Evolutionary conservation across 35 echinoderm and acorn worm genomes (phyloP).

Genomic region (Lytechinus variegatus): DNA sequence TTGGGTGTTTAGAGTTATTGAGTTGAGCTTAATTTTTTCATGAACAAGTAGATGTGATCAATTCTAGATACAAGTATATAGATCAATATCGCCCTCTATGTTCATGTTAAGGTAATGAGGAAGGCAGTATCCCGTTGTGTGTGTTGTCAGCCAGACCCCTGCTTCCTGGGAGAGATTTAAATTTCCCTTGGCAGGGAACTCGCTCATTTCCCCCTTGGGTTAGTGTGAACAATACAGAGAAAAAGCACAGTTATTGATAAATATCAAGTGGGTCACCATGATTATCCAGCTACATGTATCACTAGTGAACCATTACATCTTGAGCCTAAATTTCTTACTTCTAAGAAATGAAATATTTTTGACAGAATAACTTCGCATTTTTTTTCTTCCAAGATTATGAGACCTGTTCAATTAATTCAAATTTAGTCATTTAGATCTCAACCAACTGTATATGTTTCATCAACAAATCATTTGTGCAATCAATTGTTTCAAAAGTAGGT

Average conservation of each 20-base stretch:
- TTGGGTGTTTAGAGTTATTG: too few relatives aligned
- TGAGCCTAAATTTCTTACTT: too few relatives aligned
- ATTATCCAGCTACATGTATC: neutral
- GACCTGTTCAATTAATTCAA: too few relatives aligned
- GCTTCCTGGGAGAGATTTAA: conserved; percentile 14
- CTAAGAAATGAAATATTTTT: too few relatives aligned
- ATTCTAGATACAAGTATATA: neutral
- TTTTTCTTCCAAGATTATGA: too few relatives aligned
- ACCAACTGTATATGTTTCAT: too few relatives aligned
- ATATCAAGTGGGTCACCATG: conserved; percentile 1
- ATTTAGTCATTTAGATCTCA: too few relatives aligned
- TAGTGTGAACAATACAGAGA: conserved; percentile 1
- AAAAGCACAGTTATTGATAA: neutral
- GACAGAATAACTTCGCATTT: too few relatives aligned
- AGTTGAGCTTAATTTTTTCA: too few relatives aligned
- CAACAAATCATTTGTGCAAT: too few relatives aligned
- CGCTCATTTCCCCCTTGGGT: neutral
- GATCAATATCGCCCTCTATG: neutral
- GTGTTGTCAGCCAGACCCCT: conserved; percentile 24
- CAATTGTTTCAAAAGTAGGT: too few relatives aligned
- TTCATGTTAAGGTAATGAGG: neutral
- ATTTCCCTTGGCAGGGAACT: conserved; percentile 25
- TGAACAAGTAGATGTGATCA: neutral
- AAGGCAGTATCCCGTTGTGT: neutral
- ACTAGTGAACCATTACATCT: neutral